Conservation (phyloP, 2,797 vertebrate genomes). For the Ptychobarbus kaznakovi region DNA sequence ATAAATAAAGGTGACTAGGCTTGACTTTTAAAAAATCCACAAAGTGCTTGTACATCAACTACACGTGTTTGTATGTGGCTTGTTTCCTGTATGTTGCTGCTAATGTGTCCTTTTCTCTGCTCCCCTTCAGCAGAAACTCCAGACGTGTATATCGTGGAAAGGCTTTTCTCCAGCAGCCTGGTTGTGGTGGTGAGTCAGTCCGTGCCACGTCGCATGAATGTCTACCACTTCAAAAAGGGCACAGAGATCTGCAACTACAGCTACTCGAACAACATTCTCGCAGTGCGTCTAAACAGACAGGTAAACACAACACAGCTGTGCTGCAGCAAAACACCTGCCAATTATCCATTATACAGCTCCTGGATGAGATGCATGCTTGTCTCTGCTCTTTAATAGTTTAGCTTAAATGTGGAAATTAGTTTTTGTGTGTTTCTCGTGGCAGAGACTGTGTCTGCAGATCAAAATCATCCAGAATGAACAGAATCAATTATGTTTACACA, state of each 20-base stretch:
- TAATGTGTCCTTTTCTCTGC: neutral
- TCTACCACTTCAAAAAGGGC: conserved; percentile 97
- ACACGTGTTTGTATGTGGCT: neutral
- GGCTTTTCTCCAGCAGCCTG: conserved; percentile 95
- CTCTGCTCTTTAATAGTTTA: neutral
- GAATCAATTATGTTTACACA: no score
- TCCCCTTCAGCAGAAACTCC: conserved; percentile 82
- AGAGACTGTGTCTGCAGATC: conserved; percentile 94
- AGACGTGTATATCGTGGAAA: conserved; percentile 92
- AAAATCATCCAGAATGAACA: no score
- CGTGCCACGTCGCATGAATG: conserved; percentile 90
- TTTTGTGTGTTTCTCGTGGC: conserved; percentile 44
- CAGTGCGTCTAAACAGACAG: conserved; percentile 91
- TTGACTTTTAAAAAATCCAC: neutral
- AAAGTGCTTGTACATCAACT: neutral
- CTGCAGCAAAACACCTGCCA: conserved; percentile 16
- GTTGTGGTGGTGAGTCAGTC: conserved; percentile 90
- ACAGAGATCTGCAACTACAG: conserved; percentile 97
- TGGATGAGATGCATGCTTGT: neutral
- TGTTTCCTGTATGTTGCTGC: neutral
- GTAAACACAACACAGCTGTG: conserved; percentile 65
- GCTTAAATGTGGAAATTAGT: no score
- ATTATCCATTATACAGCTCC: neutral
- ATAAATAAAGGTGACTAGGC: neutral
- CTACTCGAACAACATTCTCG: conserved; percentile 88